Base-by-base conservation (phyloP, 2,797 vertebrate genomes). In the Neosalanx taihuensis region DNA sequence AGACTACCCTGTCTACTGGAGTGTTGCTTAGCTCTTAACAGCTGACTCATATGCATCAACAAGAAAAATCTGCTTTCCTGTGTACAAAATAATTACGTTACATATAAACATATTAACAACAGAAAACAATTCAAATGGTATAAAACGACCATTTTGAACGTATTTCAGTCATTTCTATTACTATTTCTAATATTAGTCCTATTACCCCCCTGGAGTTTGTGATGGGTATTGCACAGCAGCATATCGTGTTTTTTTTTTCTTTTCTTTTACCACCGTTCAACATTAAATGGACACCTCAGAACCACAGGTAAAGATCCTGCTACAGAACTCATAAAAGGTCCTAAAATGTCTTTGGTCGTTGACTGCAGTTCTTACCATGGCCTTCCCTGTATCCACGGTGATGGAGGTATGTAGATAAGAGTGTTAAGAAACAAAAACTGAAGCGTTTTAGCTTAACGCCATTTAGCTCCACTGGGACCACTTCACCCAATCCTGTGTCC, bases 1-100 rank as follows among this genome's bases (percentile, higher is more conserved):
- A 73, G 30, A 77, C 76, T 72, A 57, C 53, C 35, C 67, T 1
- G 56, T 76, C n/a, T 75, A 12, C 6, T 82, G 90, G 89, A 90
- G 89, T 90, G 87, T 76, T 15, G 17, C 33, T 35, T 35, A 26
- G 20, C 26, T 51, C 6, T 49, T 12, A 12, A 29, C 51, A 64
- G 33, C 70, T 83, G 23, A 67, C 64, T 63, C 6, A 23, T 74
- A 23, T 74, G 37, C 64, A 26, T 57, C 71, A 20, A 67, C 72
- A 49, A 73, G 35, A 82, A 71, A 64, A 35, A 35, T 70, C 3
- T 23, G 61, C 41, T 1, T 46, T 46, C 41, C 2, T 31, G 60
- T 60, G 72, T 76, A 85, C 31, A 85, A 82, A 81, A 86, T 74
- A 79, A 85, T 84, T 74, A 77, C 59, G 79, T 79, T 77, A 31